Evolutionary conservation across 2,113 vertebrate genomes (phyloP), one percentile per base, ranked within the genome.

Genomic region (Sinocyclocheilus anshuiensis): DNA sequence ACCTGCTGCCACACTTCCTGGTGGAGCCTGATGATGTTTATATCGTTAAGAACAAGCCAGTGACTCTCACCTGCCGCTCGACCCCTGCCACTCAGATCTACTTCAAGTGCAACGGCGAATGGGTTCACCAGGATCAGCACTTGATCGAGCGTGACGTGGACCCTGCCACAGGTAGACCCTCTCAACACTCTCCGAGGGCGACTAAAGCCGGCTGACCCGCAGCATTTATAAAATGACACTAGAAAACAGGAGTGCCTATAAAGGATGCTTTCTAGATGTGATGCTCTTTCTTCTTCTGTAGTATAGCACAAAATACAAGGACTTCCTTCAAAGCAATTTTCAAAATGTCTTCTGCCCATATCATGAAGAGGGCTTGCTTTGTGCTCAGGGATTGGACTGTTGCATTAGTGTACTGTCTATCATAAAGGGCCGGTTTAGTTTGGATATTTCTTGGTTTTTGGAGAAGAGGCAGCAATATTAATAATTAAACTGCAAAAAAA

Each of bases 51-150:
- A 99, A 99, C 94, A 99, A 99, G 93, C 97, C 97, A 0, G 98
- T 99, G 92, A 97, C 96, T 63, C 94, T 99, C 92, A 96, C 95
- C 86, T 99, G 98, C 94, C 97, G 97, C 72, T 98, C 98, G 36
- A 94, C 93, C 2, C 98, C 98, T 0, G 97, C 98, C 92, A 99
- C 98, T 0, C 98, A 99, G 95, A 98, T 99, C 93, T 99, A 99
- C 95, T 99, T 99, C 95, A 99, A 99, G 92, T 99, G 98, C 93
- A 99, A 99, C 0, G 97, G 98, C 39, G 98, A 99, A 91, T 99
- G 98, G 98, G 97, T 99, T 29, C 97, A 99, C 90, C 98, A 99
- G 90, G 96, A 95, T 0, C 97, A 99, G 92, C 98, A 99, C 20
- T 53, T 95, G 83, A 99, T 96, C 0, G 97, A 98, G 90, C 95